Conservation (phyloP, 1,140 invertebrate species). For the Drusus annulatus region DNA sequence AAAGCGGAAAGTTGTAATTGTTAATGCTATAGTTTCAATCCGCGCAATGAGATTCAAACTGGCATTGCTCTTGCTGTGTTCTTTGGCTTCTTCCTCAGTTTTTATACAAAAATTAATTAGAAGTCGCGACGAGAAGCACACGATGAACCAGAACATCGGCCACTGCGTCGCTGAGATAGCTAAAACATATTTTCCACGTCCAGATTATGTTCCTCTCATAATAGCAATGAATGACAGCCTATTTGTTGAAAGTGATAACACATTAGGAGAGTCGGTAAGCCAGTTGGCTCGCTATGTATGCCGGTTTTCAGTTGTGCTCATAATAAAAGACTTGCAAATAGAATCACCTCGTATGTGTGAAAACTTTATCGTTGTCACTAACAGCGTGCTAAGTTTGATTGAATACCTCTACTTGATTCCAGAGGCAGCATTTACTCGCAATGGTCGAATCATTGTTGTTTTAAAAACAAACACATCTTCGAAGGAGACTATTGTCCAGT, state of each 20-base stretch:
- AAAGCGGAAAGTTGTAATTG: no score
- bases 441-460: slow-evolving; percentile 48
- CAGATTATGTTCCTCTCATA: slow-evolving; percentile 47
- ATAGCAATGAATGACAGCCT: slow-evolving; percentile 25
- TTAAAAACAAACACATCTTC: slow-evolving; percentile 30
- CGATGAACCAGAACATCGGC: slow-evolving; percentile 26
- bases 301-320: slow-evolving; percentile 34
- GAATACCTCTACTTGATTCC: slow-evolving; percentile 47
- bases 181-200: slow-evolving; percentile 38
- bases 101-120: slow-evolving; percentile 8
- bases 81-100: neutral
- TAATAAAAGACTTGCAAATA: slow-evolving; percentile 6
- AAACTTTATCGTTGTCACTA: slow-evolving; percentile 52
- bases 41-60: no score
- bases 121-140: neutral
- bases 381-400: slow-evolving; percentile 18
- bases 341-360: slow-evolving; percentile 1
- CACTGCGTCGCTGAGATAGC: slow-evolving; percentile 45
- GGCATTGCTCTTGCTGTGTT: neutral
- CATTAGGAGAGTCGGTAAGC: neutral
- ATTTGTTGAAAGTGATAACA: slow-evolving; percentile 1
- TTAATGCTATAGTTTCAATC: no score
- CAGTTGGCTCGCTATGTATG: slow-evolving; percentile 31
- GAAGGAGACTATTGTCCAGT: slow-evolving; percentile 3
- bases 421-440: slow-evolving; percentile 14